Evolutionary conservation across 2,888 invertebrate genomes (phyloP).

Genomic region (Blastobasis lacticolella): DNA sequence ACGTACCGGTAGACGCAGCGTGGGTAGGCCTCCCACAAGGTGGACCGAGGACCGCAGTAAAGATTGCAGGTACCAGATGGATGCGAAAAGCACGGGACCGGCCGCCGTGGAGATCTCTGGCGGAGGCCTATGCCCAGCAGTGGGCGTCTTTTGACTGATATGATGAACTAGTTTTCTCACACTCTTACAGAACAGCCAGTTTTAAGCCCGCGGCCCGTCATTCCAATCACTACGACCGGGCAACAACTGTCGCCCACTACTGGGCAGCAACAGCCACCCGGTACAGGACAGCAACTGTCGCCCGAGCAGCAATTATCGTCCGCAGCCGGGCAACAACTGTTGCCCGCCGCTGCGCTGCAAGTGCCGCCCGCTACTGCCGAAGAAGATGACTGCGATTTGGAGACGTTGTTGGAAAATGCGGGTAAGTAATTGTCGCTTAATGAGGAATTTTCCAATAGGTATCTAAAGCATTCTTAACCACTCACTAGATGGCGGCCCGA

Average conservation of each 20-base stretch:
- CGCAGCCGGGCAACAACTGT: constrained; percentile 24
- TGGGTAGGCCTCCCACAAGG: too few relatives aligned
- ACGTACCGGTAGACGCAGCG: too few relatives aligned
- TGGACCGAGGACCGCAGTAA: too few relatives aligned
- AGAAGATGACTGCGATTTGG: constrained; percentile 29
- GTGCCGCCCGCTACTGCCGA: constrained; percentile 21
- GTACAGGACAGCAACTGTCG: constrained; percentile 22
- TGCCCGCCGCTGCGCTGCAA: constrained; percentile 17
- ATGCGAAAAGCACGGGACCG: too few relatives aligned
- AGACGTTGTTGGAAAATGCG: constrained; percentile 48
- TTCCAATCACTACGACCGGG: constrained; percentile 19
- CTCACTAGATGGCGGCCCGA: too few relatives aligned
- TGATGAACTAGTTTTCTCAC: not conserved
- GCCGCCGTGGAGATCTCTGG: too few relatives aligned
- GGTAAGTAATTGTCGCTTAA: too few relatives aligned
- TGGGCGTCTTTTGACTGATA: too few relatives aligned
- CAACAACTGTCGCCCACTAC: constrained; percentile 26
- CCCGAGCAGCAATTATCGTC: constrained; percentile 12
- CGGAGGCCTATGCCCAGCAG: too few relatives aligned
- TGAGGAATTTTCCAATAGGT: too few relatives aligned
- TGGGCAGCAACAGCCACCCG: constrained; percentile 10
- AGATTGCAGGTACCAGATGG: too few relatives aligned
- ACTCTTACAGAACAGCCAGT: constrained; percentile 8
- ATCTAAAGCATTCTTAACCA: too few relatives aligned
- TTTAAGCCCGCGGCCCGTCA: constrained; percentile 6